Evolutionary conservation across 1,140 invertebrate species (phyloP).

Genomic region (Drosophila bipectinata): DNA sequence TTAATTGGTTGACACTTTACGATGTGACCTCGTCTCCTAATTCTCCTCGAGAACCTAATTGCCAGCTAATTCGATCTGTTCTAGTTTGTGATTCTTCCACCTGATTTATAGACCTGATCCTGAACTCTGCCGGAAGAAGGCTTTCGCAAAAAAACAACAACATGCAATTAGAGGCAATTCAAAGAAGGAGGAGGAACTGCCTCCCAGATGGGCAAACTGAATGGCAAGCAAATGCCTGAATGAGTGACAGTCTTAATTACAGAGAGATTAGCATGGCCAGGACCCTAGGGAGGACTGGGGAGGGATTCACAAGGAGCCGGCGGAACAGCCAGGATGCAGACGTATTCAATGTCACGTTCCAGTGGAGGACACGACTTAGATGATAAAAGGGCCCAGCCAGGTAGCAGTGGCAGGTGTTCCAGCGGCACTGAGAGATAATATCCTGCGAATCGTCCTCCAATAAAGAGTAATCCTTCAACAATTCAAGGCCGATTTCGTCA

Average conservation of each 20-base stretch:
- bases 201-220: conserved; percentile 42
- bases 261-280: conserved; percentile 71
- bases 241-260: conserved; percentile 79
- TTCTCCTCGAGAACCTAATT: conserved; percentile 5
- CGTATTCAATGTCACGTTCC: conserved; percentile 75
- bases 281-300: background rate
- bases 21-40: conserved; percentile 12
- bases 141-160: conserved; percentile 5
- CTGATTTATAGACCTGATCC: conserved; percentile 5
- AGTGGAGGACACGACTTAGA: conserved; percentile 41
- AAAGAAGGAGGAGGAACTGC: conserved; percentile 3
- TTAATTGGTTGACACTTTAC: conserved; percentile 26
- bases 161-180: conserved; percentile 61
- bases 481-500: too few relatives aligned
- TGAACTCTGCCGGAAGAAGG: background rate
- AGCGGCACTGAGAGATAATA: conserved; percentile 6
- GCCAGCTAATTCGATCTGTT: conserved; percentile 9
- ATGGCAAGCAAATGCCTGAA: conserved; percentile 52
- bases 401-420: conserved; percentile 33
- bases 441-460: background rate
- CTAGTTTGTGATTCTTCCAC: background rate
- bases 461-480: too few relatives aligned
- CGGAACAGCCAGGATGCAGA: conserved; percentile 32
- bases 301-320: background rate
- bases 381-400: conserved; percentile 50